Conservation (phyloP, 2,888 invertebrate genomes). For the Eupithecia subumbrata region DNA sequence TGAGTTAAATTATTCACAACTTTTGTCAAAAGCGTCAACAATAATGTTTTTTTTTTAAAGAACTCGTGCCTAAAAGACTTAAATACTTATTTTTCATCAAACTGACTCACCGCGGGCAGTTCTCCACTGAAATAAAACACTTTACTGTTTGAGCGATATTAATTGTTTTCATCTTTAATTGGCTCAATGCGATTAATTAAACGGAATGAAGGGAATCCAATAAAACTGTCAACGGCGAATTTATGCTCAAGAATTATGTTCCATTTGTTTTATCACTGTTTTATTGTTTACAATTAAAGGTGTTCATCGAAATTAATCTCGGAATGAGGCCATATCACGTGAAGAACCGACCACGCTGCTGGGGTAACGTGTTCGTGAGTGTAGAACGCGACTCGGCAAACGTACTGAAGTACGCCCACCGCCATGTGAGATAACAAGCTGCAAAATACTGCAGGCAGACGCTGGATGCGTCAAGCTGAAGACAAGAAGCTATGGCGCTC, state of each 20-base stretch:
- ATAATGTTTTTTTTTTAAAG: too few relatives aligned
- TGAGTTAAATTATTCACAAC: too few relatives aligned
- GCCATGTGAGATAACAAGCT: not conserved
- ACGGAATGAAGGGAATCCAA: slow-evolving; percentile 42
- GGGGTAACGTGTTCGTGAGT: not conserved
- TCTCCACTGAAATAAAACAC: slow-evolving; percentile 4
- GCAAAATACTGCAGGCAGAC: not conserved
- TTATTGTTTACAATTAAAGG: slow-evolving; percentile 18
- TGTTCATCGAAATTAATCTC: not conserved
- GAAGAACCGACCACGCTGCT: not conserved
- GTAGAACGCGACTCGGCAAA: not conserved
- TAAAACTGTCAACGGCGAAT: slow-evolving; percentile 40
- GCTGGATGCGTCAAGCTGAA: too few relatives aligned
- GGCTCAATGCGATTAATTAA: slow-evolving; percentile 41
- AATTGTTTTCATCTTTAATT: slow-evolving; percentile 39
- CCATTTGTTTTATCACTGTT: slow-evolving; percentile 32
- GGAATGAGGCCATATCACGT: not conserved
- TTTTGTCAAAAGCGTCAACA: too few relatives aligned
- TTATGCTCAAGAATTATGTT: slow-evolving; percentile 33
- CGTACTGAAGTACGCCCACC: not conserved
- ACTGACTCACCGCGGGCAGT: not conserved
- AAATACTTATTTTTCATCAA: not conserved
- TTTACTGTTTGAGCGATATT: slow-evolving; percentile 29
- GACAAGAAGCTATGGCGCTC: too few relatives aligned
- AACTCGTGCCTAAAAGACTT: not conserved